Conservation (phyloP, 1,140 invertebrate species). For the Globodera rostochiensis region DNA sequence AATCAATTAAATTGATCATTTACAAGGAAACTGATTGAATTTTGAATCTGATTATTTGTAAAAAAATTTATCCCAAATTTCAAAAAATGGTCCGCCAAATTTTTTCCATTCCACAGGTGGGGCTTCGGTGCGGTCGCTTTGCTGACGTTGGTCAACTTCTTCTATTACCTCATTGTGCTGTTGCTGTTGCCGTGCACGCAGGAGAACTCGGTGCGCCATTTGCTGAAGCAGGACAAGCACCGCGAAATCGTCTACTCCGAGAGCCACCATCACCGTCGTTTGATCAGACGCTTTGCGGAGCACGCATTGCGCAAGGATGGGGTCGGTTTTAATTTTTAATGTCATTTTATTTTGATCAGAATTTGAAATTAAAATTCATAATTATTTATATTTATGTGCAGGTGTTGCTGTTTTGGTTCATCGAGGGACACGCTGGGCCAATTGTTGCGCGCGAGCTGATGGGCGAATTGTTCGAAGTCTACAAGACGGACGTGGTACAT, state of each 20-base stretch:
- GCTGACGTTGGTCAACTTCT: slow-evolving; percentile 51
- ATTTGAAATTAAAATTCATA: background rate
- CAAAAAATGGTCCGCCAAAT: background rate
- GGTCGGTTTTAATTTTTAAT: background rate
- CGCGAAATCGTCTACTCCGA: slow-evolving; percentile 20
- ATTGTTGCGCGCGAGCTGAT: slow-evolving; percentile 51
- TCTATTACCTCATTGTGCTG: slow-evolving; percentile 44
- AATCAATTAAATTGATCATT: too few relatives aligned
- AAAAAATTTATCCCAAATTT: too few relatives aligned
- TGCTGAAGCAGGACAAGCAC: slow-evolving; percentile 31
- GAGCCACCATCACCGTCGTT: background rate
- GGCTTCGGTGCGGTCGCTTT: slow-evolving; percentile 52
- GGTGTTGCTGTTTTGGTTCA: slow-evolving; percentile 48
- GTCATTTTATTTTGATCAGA: background rate
- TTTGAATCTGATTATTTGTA: too few relatives aligned
- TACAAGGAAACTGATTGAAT: too few relatives aligned
- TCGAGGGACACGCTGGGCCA: slow-evolving; percentile 53
- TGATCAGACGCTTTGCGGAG: slow-evolving; percentile 26
- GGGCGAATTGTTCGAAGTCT: slow-evolving; percentile 40
- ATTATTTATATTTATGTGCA: slow-evolving; percentile 16
- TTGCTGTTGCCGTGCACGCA: slow-evolving; percentile 25
- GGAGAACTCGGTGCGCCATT: slow-evolving; percentile 24
- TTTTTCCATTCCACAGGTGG: slow-evolving; percentile 27
- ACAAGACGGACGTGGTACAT: slow-evolving; percentile 3
- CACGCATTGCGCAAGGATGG: slow-evolving; percentile 26